Base-by-base conservation (phyloP, 37 sponge, comb jelly and placozoan species). In the Eunapius fragilis region DNA sequence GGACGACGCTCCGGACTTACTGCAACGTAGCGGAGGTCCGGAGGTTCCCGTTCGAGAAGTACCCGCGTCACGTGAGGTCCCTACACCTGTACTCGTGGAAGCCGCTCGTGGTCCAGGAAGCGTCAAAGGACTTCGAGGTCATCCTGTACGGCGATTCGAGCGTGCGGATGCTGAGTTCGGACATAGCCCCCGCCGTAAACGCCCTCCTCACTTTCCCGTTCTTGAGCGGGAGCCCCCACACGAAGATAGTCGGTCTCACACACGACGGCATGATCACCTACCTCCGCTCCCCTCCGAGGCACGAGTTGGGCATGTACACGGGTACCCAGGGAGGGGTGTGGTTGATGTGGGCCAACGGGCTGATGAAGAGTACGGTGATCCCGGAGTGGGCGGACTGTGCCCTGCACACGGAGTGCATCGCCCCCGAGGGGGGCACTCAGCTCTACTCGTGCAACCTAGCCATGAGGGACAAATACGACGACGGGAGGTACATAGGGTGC, bases 61-160 rank as follows among this genome's bases (percentile, higher is more conserved):
- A 78, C 32, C 86, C 79, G 28, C 2, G 30, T 2, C 79, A 86
- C 79, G 70, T 86, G 36, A 28, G 72, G 25, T 3, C 41, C 14
- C 69, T 86, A n/a, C 13, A 23, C 69, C 24, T 47, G 0, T 70
- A 35, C 22, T 77, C 86, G n/a, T 86, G 86, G 86, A 86, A 86
- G 49, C 58, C 75, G 3, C 28, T 79, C 3, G 26, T 37, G 71
- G 70, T 86, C 26, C 23, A 36, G 5, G 31, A 37, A 36, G 50
- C 71, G 30, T 0, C 79, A 27, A 27, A 2, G 35, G 72, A 78
- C 33, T 69, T 72, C 67, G 86, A 86, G n/a, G 69, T 86, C 33
- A 77, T 86, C 6, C 34, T 79, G 25, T 86, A 75, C 33, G 79
- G 81, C 36, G 86, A 86, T 45, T 31, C 86, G 17, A 86, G 86